These are phyloP conservation scores for Cryptus viduatorius DNA, from an alignment of 2,888 invertebrate genomes.

Conservation along the genomic window DNA sequence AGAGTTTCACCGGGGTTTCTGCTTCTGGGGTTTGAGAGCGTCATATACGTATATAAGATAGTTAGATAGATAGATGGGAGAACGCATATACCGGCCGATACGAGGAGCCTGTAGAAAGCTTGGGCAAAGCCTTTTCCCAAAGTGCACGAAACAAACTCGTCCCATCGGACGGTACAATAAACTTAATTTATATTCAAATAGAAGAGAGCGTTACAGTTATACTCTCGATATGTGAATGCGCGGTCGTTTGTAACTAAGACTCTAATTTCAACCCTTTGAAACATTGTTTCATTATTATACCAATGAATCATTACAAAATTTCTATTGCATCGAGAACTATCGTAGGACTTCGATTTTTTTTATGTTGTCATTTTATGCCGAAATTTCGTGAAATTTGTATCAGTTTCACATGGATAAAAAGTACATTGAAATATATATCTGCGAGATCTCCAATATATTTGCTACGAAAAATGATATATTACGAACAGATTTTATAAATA, in stretches of 20 bases:
- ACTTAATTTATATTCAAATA: constrained; percentile 36
- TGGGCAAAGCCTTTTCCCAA: constrained; percentile 17
- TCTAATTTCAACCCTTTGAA: background rate
- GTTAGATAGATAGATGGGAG: background rate
- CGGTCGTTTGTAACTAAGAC: background rate
- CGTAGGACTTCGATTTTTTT: too few species aligned
- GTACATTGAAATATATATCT: too few species aligned
- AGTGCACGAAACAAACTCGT: constrained; percentile 18
- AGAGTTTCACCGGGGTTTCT: constrained; percentile 40
- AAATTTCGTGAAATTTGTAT: too few species aligned
- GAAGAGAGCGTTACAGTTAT: background rate
- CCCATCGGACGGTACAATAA: constrained; percentile 15
- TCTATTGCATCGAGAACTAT: background rate
- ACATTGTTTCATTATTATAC: too few species aligned
- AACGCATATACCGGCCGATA: background rate
- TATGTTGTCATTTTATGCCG: too few species aligned
- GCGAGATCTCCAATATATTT: too few species aligned
- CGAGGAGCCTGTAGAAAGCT: background rate
- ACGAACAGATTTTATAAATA: too few species aligned
- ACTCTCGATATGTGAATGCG: background rate
- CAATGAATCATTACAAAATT: background rate
- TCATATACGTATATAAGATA: background rate
- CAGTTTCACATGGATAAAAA: too few species aligned
- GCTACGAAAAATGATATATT: too few species aligned
- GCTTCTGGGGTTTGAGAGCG: constrained; percentile 11